Conservation (phyloP, 2,797 vertebrate genomes). For the Platyrinchus mystaceus region DNA sequence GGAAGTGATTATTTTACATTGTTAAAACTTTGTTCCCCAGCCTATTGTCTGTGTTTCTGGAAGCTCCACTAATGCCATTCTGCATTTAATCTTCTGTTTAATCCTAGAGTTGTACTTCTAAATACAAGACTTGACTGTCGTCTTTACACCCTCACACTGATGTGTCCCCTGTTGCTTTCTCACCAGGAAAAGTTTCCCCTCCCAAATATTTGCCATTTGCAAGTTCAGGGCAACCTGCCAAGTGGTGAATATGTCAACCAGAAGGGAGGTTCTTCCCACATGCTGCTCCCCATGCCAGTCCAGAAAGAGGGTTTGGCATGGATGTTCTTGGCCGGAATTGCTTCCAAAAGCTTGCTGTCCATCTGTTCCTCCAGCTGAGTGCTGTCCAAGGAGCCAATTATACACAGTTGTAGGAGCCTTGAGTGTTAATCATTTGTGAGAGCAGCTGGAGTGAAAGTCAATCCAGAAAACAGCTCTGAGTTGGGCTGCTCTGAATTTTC, state of each 20-base stretch:
- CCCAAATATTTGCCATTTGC: background rate
- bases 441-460: slow-evolving; percentile 13
- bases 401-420: background rate
- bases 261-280: background rate
- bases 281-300: background rate
- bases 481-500: background rate
- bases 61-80: background rate
- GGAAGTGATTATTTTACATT: background rate
- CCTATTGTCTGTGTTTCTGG: background rate
- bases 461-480: background rate
- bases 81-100: background rate
- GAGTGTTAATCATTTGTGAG: background rate
- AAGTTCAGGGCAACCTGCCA: background rate
- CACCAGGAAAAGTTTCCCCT: background rate
- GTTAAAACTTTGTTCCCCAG: background rate
- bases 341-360: background rate
- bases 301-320: background rate
- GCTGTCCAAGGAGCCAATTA: background rate
- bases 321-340: background rate
- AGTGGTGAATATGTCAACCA: background rate
- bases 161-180: background rate
- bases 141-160: background rate
- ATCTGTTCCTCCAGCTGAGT: background rate
- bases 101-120: background rate
- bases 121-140: background rate